phyloP scores from a whole-genome alignment of 2,888 invertebrate genomes.

The Pediacus dermestoides region DNA sequence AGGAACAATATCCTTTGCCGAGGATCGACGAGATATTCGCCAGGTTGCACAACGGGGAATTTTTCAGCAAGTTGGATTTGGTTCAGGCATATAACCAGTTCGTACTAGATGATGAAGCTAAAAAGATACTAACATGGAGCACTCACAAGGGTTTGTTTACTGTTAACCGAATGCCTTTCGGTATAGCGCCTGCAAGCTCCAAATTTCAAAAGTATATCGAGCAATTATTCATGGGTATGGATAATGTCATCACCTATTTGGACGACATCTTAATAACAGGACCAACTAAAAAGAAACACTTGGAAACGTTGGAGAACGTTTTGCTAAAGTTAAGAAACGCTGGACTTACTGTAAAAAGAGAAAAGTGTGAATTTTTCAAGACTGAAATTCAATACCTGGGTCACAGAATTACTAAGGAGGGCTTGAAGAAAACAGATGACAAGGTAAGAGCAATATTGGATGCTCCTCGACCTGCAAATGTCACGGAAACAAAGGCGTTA shows the following conservation, averaged over 20 bases:
- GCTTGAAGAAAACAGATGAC: constrained; percentile 4
- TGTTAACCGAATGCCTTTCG: constrained; percentile 40
- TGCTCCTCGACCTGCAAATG: neutral
- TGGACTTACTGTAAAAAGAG: constrained; percentile 28
- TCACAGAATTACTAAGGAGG: constrained; percentile 6
- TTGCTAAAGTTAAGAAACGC: constrained; percentile 24
- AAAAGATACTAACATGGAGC: constrained; percentile 30
- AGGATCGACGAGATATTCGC: constrained; percentile 24
- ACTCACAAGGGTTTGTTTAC: constrained; percentile 41
- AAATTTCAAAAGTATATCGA: constrained; percentile 41
- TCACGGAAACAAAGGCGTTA: constrained; percentile 1
- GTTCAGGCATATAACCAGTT: constrained; percentile 40
- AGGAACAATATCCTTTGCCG: constrained; percentile 24
- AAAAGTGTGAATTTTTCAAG: constrained; percentile 38
- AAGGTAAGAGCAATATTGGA: constrained; percentile 4
- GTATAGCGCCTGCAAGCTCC: constrained; percentile 36
- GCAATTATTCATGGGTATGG: constrained; percentile 32
- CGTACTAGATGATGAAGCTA: constrained; percentile 31
- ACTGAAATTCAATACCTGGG: constrained; percentile 8
- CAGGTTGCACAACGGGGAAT: constrained; percentile 19
- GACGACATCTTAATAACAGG: constrained; percentile 37
- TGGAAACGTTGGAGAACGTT: constrained; percentile 23
- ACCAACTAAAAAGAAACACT: constrained; percentile 23
- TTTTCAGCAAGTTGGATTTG: constrained; percentile 26
- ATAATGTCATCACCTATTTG: constrained; percentile 30